Evolutionary conservation across 2,113 vertebrate genomes (phyloP).

Genomic region (Carlito syrichta): DNA sequence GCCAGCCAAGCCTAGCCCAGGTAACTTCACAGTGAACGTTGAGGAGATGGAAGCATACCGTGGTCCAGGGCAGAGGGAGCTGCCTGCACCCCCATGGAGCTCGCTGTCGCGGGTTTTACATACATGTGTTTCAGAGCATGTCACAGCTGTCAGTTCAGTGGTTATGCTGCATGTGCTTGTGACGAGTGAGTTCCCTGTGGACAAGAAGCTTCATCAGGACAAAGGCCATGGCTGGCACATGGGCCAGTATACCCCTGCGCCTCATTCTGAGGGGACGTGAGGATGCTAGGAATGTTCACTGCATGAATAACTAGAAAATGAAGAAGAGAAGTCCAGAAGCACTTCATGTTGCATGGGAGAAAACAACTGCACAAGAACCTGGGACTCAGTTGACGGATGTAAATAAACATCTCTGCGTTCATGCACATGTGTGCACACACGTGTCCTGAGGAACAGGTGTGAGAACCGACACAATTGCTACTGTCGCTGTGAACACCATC

Average conservation of each 20-base stretch:
- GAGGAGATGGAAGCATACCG: no score
- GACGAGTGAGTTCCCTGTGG: not conserved
- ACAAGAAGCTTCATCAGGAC: accelerated
- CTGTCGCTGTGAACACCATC: not conserved
- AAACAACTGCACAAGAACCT: not conserved
- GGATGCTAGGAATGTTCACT: not conserved
- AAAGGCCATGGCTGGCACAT: not conserved
- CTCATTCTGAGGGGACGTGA: not conserved
- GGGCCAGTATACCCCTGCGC: not conserved
- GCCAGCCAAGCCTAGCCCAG: not conserved
- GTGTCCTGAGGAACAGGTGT: not conserved
- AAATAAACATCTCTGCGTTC: no score
- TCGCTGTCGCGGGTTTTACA: no score
- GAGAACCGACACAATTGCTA: not conserved
- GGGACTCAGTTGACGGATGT: not conserved
- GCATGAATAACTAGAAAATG: not conserved
- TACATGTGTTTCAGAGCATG: not conserved
- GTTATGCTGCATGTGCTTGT: no score
- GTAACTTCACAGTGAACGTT: not conserved
- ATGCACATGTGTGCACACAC: accelerated
- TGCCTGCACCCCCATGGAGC: no score
- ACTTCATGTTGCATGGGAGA: not conserved
- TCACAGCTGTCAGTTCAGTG: accelerated
- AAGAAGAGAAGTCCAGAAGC: not conserved
- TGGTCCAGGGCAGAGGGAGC: no score